Evolutionary conservation across 2,797 vertebrate genomes (phyloP).

Genomic region (Pangasius krempfi): DNA sequence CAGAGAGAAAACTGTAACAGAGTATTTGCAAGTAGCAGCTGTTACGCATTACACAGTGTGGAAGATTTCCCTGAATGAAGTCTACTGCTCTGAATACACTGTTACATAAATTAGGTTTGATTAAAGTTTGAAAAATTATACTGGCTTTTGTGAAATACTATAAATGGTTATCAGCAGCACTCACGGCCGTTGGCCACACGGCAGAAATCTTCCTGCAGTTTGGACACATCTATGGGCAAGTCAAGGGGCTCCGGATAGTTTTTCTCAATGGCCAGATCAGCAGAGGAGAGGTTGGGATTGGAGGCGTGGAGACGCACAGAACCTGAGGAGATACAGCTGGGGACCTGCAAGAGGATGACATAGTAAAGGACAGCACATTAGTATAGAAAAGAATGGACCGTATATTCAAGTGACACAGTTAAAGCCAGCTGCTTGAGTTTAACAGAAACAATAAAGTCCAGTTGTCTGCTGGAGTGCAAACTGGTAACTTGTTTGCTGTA

Average conservation of each 20-base stretch:
- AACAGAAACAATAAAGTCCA: background rate
- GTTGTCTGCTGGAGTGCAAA: background rate
- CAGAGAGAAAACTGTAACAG: conserved; percentile 45
- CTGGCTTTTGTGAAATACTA: background rate
- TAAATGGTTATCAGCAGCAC: conserved; percentile 29
- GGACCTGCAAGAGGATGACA: conserved; percentile 66
- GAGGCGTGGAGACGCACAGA: conserved; percentile 92
- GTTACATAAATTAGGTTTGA: background rate
- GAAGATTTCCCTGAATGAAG: background rate
- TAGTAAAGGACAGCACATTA: background rate
- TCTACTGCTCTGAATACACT: background rate
- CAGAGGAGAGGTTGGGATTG: conserved; percentile 94
- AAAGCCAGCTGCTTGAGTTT: background rate
- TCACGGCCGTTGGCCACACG: conserved; percentile 89
- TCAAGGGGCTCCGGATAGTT: conserved; percentile 82
- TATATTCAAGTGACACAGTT: background rate
- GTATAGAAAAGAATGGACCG: background rate
- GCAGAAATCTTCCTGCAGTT: conserved; percentile 95
- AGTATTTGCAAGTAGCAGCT: conserved; percentile 53
- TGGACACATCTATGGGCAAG: conserved; percentile 86
- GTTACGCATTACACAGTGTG: conserved; percentile 1
- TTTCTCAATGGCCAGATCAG: conserved; percentile 86
- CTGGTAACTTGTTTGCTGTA: background rate
- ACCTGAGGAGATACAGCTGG: conserved; percentile 81
- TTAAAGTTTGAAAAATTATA: background rate